Evolutionary conservation across 2,888 invertebrate species (phyloP).

Genomic region (Drosophila falleni): DNA sequence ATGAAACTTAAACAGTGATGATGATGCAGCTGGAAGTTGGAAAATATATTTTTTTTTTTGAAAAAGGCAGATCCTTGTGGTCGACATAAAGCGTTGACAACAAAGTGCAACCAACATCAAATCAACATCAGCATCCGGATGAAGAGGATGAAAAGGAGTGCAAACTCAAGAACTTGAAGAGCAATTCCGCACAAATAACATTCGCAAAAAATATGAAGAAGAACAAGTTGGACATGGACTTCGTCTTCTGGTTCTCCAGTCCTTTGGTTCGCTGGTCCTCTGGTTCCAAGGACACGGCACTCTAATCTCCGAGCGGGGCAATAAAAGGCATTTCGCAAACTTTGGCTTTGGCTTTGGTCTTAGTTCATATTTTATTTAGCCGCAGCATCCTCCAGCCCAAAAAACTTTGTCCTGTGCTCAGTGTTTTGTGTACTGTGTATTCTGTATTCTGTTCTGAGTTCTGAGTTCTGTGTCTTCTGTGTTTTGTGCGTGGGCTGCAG

Average conservation of each 20-base stretch:
- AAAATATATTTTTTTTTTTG: background rate
- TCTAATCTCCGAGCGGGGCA: slow-evolving; percentile 68
- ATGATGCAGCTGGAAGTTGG: background rate
- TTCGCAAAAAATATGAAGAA: slow-evolving; percentile 56
- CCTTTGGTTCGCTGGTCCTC: slow-evolving; percentile 3
- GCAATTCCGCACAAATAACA: slow-evolving; percentile 70
- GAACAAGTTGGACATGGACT: slow-evolving; percentile 6
- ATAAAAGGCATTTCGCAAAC: slow-evolving; percentile 73
- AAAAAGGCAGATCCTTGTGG: slow-evolving; percentile 17
- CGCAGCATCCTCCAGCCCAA: slow-evolving; percentile 52
- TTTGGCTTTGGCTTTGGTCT: slow-evolving; percentile 75
- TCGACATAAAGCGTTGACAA: slow-evolving; percentile 53
- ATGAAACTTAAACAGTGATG: background rate
- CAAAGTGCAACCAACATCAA: slow-evolving; percentile 29
- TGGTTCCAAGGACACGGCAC: slow-evolving; percentile 15
- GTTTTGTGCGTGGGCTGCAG: slow-evolving; percentile 29
- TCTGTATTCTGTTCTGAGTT: too few species aligned
- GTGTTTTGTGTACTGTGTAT: background rate
- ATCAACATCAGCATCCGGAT: slow-evolving; percentile 5
- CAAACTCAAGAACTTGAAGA: slow-evolving; percentile 66
- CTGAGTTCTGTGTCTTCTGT: background rate
- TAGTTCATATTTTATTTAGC: slow-evolving; percentile 77
- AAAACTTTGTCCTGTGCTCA: slow-evolving; percentile 38
- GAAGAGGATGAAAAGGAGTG: slow-evolving; percentile 29
- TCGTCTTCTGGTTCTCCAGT: slow-evolving; percentile 8